Conservation (phyloP, 2,888 invertebrate genomes). For the Oligia latruncula region DNA sequence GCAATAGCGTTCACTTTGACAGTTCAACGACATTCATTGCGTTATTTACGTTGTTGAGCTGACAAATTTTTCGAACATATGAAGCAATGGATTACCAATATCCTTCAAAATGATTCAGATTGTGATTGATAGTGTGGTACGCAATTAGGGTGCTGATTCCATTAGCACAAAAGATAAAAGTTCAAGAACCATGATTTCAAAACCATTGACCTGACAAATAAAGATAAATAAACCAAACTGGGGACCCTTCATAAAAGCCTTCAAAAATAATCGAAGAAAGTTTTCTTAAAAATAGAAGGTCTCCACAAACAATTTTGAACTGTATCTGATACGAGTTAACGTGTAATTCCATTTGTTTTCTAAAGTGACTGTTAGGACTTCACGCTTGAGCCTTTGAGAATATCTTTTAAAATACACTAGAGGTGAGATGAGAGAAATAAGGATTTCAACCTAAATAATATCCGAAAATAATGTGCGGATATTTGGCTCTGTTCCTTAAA, state of each 20-base stretch:
- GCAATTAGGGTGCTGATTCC: neutral
- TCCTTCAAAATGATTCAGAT: neutral
- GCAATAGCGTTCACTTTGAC: neutral
- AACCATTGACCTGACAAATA: slow-evolving; percentile 41
- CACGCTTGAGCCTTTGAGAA: slow-evolving; percentile 12
- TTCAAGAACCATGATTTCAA: neutral
- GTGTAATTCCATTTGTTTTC: slow-evolving; percentile 29
- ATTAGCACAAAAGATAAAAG: slow-evolving; percentile 13
- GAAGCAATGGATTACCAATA: neutral
- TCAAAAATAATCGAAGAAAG: slow-evolving; percentile 41
- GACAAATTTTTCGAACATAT: neutral
- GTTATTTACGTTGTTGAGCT: neutral
- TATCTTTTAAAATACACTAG: slow-evolving; percentile 41
- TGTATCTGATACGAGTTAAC: neutral
- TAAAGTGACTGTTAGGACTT: neutral
- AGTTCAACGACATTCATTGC: neutral
- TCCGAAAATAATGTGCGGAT: slow-evolving; percentile 24
- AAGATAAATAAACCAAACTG: slow-evolving; percentile 42
- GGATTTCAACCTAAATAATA: slow-evolving; percentile 35
- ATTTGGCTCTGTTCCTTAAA: neutral
- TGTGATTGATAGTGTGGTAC: neutral
- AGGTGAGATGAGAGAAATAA: slow-evolving; percentile 42
- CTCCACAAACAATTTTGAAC: slow-evolving; percentile 13
- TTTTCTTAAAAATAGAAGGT: slow-evolving; percentile 12
- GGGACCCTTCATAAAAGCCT: slow-evolving; percentile 14